Evolutionary conservation across 2,888 invertebrate genomes (phyloP), one percentile per base, ranked within the genome.

Genomic region (Polydrusus cervinus): DNA sequence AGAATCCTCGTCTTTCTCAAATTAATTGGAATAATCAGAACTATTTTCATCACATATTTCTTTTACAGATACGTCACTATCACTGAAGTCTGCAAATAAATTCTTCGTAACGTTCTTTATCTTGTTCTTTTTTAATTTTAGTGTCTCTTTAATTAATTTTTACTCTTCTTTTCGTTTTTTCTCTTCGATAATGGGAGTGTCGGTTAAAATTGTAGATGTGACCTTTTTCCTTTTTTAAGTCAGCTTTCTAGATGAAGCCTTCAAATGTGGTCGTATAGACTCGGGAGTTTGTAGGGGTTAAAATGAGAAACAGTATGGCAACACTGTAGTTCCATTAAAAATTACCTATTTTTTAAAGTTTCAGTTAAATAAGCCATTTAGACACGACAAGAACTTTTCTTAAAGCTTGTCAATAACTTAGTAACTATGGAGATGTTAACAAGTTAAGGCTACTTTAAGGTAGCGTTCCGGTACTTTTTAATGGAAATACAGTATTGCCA

Each of bases 151-250:
- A 8, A 43, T 43, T 43, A 43, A 20, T 20, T 65, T 45, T 47
- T 65, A 20, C 18, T 34, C 1, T 34, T 47, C 65, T 13, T 51
- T 66, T 51, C 13, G 11, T 51, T 66, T 66, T 16, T 66, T 66
- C n/a, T 64, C 45, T 47, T 64, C 40, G 1, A 40, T 64, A 51
- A 66, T 14, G 0, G 66, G 66, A 13, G 25, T 49, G 16, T 66
- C 66, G 11, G 66, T 66, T 51, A 66, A 66, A 25, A 51, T 51
- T 3, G 34, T 30, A 7, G 34, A 66, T 30, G 49, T 49, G 3
- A 30, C 14, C n/a, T 65, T 49, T 14, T 65, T 65, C 25, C 38
- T 66, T 10, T 25, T 8, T 16, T 45, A 11, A 25, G 8, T 51
- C n/a, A 18, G 14, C 11, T 49, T 66, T 51, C 34, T 49, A 49